Conservation (phyloP, 2,797 vertebrate genomes). For the Tiaroga cobitis region DNA sequence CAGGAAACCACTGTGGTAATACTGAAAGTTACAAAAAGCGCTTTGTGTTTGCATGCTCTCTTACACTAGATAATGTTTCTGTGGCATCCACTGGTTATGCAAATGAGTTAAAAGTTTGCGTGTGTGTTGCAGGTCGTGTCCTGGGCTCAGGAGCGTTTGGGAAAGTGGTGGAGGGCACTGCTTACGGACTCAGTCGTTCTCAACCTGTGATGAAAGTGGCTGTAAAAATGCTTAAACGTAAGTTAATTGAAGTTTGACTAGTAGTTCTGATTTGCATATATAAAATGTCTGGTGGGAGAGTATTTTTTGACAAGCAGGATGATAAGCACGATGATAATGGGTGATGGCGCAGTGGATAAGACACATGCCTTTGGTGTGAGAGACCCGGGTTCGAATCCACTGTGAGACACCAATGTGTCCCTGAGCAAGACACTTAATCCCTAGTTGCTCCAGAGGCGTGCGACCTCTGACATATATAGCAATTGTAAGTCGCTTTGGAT, state of each 20-base stretch:
- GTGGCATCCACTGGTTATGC: conserved; percentile 34
- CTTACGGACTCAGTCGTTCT: conserved; percentile 93
- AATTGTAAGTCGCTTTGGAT: too few relatives aligned
- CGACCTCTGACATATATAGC: too few relatives aligned
- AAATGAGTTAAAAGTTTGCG: conserved; percentile 22
- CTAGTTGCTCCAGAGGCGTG: too few relatives aligned
- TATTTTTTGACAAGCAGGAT: not conserved
- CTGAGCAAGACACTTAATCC: too few relatives aligned
- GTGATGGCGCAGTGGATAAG: too few relatives aligned
- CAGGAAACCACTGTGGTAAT: conserved; percentile 15
- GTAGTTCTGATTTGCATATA: not conserved
- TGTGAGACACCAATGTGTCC: too few relatives aligned
- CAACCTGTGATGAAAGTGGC: conserved; percentile 99
- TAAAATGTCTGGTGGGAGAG: not conserved
- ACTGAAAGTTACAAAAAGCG: conserved; percentile 1
- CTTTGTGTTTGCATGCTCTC: conserved; percentile 10
- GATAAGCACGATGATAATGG: too few relatives aligned
- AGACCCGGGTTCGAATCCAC: too few relatives aligned
- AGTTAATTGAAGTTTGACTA: conserved; percentile 69
- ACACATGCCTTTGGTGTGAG: too few relatives aligned
- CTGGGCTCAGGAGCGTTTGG: conserved; percentile 97
- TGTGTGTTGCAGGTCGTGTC: conserved; percentile 84
- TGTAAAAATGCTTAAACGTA: conserved; percentile 99
- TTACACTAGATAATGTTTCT: conserved; percentile 32
- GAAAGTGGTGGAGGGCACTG: conserved; percentile 97